A percentile compares a stretch with the other conserved stretches of the same genome.
phyloP scores from a whole-genome alignment of 1,140 invertebrate genomes.

The Drosophila aff. region DNA sequence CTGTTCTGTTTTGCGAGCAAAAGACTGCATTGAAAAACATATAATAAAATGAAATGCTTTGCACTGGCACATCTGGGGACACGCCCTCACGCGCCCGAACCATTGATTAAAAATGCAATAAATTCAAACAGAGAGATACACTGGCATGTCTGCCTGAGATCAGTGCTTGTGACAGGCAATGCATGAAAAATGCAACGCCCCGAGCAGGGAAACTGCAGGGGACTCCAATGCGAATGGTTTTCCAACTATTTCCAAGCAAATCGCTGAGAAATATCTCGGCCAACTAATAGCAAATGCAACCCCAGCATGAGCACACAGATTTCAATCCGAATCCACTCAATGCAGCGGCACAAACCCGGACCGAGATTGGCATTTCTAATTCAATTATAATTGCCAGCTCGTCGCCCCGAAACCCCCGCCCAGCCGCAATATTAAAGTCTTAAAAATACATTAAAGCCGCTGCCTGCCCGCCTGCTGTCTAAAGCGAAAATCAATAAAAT shows the following conservation, averaged over 20 bases:
- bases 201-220: background rate
- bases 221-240: slow-evolving; percentile 2
- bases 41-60: slow-evolving; percentile 22
- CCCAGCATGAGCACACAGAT: slow-evolving; percentile 10
- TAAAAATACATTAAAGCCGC: slow-evolving; percentile 67
- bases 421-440: slow-evolving; percentile 56
- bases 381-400: slow-evolving; percentile 56
- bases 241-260: slow-evolving; percentile 28
- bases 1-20: background rate
- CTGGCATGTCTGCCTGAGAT: background rate
- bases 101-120: slow-evolving; percentile 54
- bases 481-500: slow-evolving; percentile 77
- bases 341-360: slow-evolving; percentile 28
- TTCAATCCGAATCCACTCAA: slow-evolving; percentile 29
- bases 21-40: slow-evolving; percentile 20
- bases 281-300: slow-evolving; percentile 43
- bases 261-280: slow-evolving; percentile 8
- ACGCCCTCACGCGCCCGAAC: slow-evolving; percentile 15
- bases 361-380: slow-evolving; percentile 47
- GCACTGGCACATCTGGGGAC: background rate
- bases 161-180: slow-evolving; percentile 30
- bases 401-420: slow-evolving; percentile 15
- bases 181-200: slow-evolving; percentile 44
- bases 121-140: slow-evolving; percentile 32
- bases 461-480: slow-evolving; percentile 13